These are phyloP conservation scores for Drosophila persimilis DNA, from an alignment of 1,140 invertebrate species.

Conservation along the genomic window DNA sequence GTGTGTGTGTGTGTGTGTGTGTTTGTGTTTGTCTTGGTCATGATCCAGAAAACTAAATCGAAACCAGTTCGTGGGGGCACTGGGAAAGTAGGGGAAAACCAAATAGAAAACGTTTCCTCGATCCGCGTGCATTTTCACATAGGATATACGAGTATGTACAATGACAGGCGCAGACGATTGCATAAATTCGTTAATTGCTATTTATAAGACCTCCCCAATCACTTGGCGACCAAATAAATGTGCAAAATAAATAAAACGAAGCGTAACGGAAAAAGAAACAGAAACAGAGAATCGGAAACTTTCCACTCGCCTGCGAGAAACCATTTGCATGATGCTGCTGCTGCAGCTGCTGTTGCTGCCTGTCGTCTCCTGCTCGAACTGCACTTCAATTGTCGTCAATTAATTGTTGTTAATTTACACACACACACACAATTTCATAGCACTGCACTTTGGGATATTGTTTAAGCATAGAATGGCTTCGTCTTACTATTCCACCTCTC, in stretches of 20 bases:
- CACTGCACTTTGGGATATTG: conserved; percentile 41
- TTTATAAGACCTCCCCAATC: conserved; percentile 51
- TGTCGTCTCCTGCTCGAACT: conserved; percentile 15
- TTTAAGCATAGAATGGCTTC: conserved; percentile 1
- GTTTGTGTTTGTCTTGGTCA: conserved; percentile 28
- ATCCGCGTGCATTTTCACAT: conserved; percentile 28
- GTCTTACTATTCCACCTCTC: neutral
- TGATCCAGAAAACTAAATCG: conserved; percentile 48
- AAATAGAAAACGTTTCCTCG: conserved; percentile 22
- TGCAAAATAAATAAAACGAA: conserved; percentile 47
- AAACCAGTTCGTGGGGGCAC: conserved; percentile 20
- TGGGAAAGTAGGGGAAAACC: conserved; percentile 21
- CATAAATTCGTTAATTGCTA: conserved; percentile 78
- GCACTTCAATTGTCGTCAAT: conserved; percentile 75
- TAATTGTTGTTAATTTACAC: conserved; percentile 62
- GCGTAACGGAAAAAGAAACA: neutral
- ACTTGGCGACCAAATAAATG: conserved; percentile 45
- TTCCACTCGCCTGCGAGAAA: conserved; percentile 68
- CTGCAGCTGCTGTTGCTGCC: conserved; percentile 21
- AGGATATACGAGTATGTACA: conserved; percentile 20
- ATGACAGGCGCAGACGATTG: conserved; percentile 36
- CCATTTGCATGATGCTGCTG: conserved; percentile 54
- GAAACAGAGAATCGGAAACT: conserved; percentile 59
- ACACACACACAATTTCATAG: conserved; percentile 13
- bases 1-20: no score